Base-by-base conservation (phyloP, 2,888 invertebrate species). In the Rutpela maculata region DNA sequence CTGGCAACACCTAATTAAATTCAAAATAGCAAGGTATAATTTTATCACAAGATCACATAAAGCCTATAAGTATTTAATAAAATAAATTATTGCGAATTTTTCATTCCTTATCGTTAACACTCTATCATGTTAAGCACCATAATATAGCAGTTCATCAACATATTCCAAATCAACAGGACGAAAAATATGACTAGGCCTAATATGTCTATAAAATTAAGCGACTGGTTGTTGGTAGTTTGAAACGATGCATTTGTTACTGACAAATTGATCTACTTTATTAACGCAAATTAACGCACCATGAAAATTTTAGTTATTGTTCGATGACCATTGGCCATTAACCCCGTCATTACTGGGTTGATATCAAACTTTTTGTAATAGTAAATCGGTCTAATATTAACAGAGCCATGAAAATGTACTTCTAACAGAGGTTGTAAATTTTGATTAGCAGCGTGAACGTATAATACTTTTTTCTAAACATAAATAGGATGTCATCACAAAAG, bases 11-110 rank as follows among this genome's bases (percentile, higher is more conserved):
- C 22, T 26, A 31, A 12, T 4, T 31, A 62, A 31, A 22, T 62
- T 62, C n/a, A 11, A 70, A 26, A n/a, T 9, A 69, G 12, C 17
- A 38, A 59, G 35, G 35, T 67, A 50, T 19, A 55, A 57, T 70
- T 17, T 70, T 70, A 70, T 70, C 70, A 70, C 70, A 70, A 68
- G 31, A 60, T 70, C 70, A 70, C 43, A 70, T 43, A 70, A 70
- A 59, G 70, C 70, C 57, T 70, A 10, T 19, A 26, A 26, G 22
- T 57, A 50, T 55, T 60, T 31, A 63, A 17, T 57, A 56, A 57
- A 56, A 68, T 17, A 26, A 68, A 56, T 57, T 31, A 31, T 57
- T 31, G 57, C 68, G 22, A 68, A 68, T 56, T 57, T 68, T 22
- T 68, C 18, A 68, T 15, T 35, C 19, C 35, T 56, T 68, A 35